Percentiles rank a stretch among this genome's conserved stretches.
phyloP scores from a whole-genome alignment of 2,888 invertebrate genomes.

The Thyatira batis region DNA sequence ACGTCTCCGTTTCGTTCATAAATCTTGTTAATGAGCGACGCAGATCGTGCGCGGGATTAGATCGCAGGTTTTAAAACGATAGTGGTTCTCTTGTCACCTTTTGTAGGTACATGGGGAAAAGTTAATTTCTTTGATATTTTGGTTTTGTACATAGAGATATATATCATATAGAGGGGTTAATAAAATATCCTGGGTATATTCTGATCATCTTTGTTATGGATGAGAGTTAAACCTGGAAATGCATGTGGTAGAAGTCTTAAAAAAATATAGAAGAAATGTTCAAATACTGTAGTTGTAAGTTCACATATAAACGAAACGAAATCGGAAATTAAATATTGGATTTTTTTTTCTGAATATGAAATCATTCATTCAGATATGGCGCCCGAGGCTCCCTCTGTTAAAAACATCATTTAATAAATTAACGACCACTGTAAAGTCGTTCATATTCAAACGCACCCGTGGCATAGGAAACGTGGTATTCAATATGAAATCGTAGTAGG shows the following conservation, averaged over 20 bases:
- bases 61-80: slow-evolving; percentile 36
- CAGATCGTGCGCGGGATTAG: slow-evolving; percentile 71
- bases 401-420: slow-evolving; percentile 47
- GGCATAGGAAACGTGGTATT: slow-evolving; percentile 36
- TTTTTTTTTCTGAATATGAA: no score
- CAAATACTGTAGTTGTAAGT: no score
- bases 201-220: no score
- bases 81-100: slow-evolving; percentile 2
- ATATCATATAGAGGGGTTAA: no score
- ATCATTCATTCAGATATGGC: background rate
- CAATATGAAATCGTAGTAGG: slow-evolving; percentile 44
- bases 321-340: no score
- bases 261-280: no score
- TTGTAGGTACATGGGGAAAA: background rate
- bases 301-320: no score
- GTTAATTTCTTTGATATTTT: background rate
- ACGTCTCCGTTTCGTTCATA: slow-evolving; percentile 73
- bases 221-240: no score
- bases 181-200: no score
- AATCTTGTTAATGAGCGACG: slow-evolving; percentile 79
- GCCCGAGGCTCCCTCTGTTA: slow-evolving; percentile 26
- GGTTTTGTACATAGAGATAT: no score
- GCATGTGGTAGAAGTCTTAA: no score
- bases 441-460: slow-evolving; percentile 35
- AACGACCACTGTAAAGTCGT: slow-evolving; percentile 39